Conservation (phyloP, 1,140 invertebrate genomes). For the Anthonomus grandis region DNA sequence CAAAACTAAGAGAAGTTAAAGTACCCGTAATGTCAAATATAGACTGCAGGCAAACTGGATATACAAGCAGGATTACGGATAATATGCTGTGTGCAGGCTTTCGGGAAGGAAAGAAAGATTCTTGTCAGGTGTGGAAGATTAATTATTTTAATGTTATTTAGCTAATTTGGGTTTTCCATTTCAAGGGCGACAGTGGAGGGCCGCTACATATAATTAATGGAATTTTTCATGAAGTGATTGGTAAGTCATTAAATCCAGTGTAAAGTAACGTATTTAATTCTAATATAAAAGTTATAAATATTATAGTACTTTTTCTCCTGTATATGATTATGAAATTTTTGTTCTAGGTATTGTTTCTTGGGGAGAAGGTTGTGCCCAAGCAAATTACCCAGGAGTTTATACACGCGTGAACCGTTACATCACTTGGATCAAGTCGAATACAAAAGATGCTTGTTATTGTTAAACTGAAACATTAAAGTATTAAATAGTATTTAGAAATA, state of each 20-base stretch:
- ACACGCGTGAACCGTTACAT: slow-evolving; percentile 73
- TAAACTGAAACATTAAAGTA: slow-evolving; percentile 16
- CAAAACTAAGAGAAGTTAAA: slow-evolving; percentile 57
- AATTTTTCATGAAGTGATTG: slow-evolving; percentile 51
- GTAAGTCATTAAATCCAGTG: slow-evolving; percentile 46
- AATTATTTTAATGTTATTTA: slow-evolving; percentile 1
- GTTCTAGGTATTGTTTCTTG: slow-evolving; percentile 68
- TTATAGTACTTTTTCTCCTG: background rate
- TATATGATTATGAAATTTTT: background rate
- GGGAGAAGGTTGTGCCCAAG: slow-evolving; percentile 76
- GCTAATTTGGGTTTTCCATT: background rate
- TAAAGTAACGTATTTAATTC: background rate
- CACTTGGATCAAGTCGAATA: slow-evolving; percentile 68
- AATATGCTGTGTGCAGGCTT: slow-evolving; percentile 86
- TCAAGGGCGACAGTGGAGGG: slow-evolving; percentile 63
- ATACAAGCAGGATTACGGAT: slow-evolving; percentile 71
- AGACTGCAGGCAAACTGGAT: slow-evolving; percentile 65
- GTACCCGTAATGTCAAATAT: slow-evolving; percentile 72
- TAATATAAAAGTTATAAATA: background rate
- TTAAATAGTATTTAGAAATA: too few relatives aligned
- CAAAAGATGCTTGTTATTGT: slow-evolving; percentile 66
- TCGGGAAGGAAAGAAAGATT: slow-evolving; percentile 69
- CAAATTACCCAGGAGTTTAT: slow-evolving; percentile 83
- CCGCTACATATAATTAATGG: slow-evolving; percentile 57
- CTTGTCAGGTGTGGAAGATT: slow-evolving; percentile 60